Evolutionary conservation across 2,797 vertebrate genomes (phyloP).

Genomic region (Hybognathus amarus): DNA sequence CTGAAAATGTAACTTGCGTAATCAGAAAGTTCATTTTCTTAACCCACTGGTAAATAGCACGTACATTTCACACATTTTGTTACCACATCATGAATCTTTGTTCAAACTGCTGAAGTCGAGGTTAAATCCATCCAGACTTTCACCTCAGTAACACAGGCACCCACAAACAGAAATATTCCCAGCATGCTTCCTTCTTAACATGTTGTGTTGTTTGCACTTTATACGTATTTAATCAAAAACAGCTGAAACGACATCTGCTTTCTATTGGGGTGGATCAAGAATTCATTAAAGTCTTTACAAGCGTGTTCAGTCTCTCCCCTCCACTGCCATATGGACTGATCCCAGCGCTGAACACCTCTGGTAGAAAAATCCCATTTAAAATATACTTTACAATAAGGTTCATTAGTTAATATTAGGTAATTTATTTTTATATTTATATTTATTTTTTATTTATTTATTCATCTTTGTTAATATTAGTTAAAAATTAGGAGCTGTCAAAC

Average conservation of each 20-base stretch:
- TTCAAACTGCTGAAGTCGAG: not conserved
- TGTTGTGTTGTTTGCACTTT: slow-evolving; percentile 67
- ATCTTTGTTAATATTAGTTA: too few species aligned
- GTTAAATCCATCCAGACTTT: slow-evolving; percentile 48
- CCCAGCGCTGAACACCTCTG: slow-evolving; percentile 21
- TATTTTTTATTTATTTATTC: too few species aligned
- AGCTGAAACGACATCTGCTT: slow-evolving; percentile 75
- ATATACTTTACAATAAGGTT: too few species aligned
- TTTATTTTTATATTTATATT: too few species aligned
- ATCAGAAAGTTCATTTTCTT: not conserved
- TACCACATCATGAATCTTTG: not conserved
- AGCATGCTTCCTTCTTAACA: slow-evolving; percentile 64
- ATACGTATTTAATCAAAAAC: slow-evolving; percentile 75
- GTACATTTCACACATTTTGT: not conserved
- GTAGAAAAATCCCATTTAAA: not conserved
- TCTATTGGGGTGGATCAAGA: slow-evolving; percentile 72
- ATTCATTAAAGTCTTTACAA: slow-evolving; percentile 76
- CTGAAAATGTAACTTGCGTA: not conserved
- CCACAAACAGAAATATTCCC: not conserved
- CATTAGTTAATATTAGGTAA: too few species aligned
- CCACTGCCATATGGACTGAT: slow-evolving; percentile 42
- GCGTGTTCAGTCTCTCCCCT: slow-evolving; percentile 49
- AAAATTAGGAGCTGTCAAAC: too few species aligned
- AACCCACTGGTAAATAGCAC: not conserved
- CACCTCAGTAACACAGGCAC: not conserved